These are phyloP conservation scores for Xiphorhynchus erythropygius DNA, from an alignment of 2,797 vertebrate genomes.

Conservation along the genomic window DNA sequence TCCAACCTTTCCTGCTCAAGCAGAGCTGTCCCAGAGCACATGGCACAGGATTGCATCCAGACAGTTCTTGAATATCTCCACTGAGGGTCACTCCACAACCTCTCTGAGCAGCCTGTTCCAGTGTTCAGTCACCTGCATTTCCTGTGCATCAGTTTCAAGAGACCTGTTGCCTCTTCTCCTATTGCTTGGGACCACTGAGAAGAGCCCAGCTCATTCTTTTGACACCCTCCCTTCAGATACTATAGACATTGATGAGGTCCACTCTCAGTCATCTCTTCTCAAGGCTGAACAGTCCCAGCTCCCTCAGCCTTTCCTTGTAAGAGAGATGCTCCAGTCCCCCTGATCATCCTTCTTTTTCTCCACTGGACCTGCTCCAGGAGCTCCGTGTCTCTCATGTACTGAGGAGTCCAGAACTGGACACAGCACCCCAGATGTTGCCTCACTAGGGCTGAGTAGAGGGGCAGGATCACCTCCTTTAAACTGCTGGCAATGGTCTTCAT, in stretches of 20 bases:
- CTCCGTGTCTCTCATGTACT: not conserved
- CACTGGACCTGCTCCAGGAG: not conserved
- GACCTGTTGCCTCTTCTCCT: not conserved
- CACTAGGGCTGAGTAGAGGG: not conserved
- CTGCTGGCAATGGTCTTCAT: not conserved
- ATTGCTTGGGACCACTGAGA: not conserved
- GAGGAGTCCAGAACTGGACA: not conserved
- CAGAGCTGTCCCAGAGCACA: not conserved
- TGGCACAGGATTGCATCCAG: not conserved
- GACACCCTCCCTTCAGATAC: not conserved
- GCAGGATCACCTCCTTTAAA: not conserved
- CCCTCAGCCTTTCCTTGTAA: not conserved
- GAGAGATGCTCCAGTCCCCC: not conserved
- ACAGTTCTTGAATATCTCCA: not conserved
- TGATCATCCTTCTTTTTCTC: not conserved
- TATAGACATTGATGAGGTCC: not conserved
- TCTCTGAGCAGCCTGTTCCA: not conserved
- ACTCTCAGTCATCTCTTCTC: rapidly evolving
- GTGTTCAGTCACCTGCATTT: not conserved
- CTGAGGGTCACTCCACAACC: not conserved
- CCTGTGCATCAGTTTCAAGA: not conserved
- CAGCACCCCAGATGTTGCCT: not conserved
- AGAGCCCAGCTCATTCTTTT: not conserved
- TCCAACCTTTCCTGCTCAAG: not conserved
- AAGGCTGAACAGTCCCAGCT: not conserved